Evolutionary conservation across 2,888 invertebrate species (phyloP).

Genomic region (Napeogenes sylphis): DNA sequence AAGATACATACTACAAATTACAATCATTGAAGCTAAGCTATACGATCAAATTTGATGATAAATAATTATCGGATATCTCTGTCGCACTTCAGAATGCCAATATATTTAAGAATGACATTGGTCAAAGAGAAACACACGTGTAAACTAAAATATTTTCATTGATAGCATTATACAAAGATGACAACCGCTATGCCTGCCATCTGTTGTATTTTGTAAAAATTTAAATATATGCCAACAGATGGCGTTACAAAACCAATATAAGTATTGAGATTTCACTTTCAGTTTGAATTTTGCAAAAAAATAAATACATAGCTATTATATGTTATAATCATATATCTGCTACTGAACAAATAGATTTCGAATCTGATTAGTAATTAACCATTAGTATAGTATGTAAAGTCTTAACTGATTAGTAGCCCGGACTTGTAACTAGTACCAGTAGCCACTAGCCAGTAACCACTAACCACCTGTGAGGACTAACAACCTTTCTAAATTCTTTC

Average conservation of each 20-base stretch:
- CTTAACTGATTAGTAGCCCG: no score
- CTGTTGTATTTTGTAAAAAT: constrained; percentile 20
- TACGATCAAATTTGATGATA: constrained; percentile 19
- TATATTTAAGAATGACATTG: constrained; percentile 2
- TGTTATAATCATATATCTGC: no score
- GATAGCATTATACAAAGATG: constrained; percentile 23
- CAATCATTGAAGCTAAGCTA: neutral
- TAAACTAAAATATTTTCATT: constrained; percentile 14
- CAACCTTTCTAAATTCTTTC: no score
- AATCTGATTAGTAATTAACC: no score
- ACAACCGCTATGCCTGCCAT: constrained; percentile 28
- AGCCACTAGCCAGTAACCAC: no score
- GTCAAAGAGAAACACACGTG: constrained; percentile 7
- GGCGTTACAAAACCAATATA: constrained; percentile 40
- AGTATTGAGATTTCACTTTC: neutral
- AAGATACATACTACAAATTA: neutral
- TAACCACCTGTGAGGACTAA: no score
- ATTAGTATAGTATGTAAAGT: no score
- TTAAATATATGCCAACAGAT: constrained; percentile 38
- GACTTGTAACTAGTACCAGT: no score
- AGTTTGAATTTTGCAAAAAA: no score
- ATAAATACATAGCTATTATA: no score
- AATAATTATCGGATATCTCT: constrained; percentile 45
- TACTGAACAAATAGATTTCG: no score
- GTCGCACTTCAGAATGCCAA: constrained; percentile 34